These are phyloP conservation scores for Mionectes olivaceus DNA, from an alignment of 2,797 vertebrate genomes.

Conservation along the genomic window DNA sequence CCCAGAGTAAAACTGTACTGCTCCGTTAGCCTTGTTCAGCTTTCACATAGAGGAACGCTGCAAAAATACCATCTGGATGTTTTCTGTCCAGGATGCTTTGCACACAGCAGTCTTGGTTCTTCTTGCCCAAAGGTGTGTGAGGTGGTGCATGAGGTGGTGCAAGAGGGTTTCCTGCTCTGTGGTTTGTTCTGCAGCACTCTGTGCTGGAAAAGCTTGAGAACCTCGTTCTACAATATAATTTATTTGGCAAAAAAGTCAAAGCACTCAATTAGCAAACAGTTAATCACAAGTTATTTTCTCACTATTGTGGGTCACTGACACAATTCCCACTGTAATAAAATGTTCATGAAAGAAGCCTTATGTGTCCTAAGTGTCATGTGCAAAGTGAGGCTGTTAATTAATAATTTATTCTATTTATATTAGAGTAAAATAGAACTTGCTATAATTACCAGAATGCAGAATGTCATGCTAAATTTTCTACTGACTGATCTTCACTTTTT, in stretches of 20 bases:
- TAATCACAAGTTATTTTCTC: conserved; percentile 9
- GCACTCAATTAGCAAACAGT: conserved; percentile 18
- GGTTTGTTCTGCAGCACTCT: neutral
- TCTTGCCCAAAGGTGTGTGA: neutral
- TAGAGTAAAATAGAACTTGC: neutral
- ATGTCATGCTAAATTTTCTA: neutral
- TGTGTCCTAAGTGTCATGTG: neutral
- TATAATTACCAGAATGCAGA: neutral
- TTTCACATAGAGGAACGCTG: neutral
- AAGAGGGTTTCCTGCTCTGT: neutral
- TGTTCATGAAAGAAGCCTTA: neutral
- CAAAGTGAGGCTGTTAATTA: neutral
- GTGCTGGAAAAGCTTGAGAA: conserved; percentile 1
- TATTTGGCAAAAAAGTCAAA: conserved; percentile 20
- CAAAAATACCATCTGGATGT: neutral
- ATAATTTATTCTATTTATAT: neutral
- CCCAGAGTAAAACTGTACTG: neutral
- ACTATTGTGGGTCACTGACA: neutral
- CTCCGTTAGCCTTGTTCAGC: neutral
- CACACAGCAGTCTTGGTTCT: neutral
- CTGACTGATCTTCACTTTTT: neutral
- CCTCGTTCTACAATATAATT: neutral
- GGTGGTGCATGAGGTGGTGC: neutral
- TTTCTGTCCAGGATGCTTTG: neutral
- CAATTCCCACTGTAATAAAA: neutral